Base-by-base conservation (phyloP, 2,888 invertebrate species). In the Pheosia tremula region DNA sequence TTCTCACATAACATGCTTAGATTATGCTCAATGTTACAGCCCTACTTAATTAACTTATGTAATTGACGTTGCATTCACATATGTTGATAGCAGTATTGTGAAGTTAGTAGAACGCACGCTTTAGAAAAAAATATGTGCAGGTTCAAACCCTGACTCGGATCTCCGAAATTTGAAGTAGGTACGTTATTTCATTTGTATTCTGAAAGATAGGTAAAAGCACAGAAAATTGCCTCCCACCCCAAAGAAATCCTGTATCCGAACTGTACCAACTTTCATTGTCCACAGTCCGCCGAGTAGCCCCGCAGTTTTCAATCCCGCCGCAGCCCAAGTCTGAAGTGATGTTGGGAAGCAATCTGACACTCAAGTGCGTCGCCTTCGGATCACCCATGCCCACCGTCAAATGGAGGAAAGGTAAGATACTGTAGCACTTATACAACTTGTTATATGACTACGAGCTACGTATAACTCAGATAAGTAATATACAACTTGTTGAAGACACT, bases 381-480 rank as follows among this genome's bases (percentile, higher is more conserved):
- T 98, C 99, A 0, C 99, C 99, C 6, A 99, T 99, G 99, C 99
- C 99, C 1, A 97, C 96, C 78, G 99, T 99, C 60, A 98, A 98
- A 90, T 98, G 98, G 98, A 96, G 97, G 74, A 97, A 97, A 93
- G 97, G 95, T 95, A 66, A 62, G 59, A 36, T 4, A 53, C 11
- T n/a, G 5, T 41, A 8, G 10, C 47, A n/a, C 47, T 11, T 47
- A 9, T 9, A 6, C 8, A 13, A 8, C 50, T 50, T 50, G 50
- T 50, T 4, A 47, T n/a, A 47, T n/a, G 47, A n/a, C 47, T 47
- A 47, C n/a, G n/a, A 47, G n/a, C n/a, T 47, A n/a, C 3, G 9
- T 6, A 47, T 5, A 5, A 4, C 47, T n/a, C 9, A n/a, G 47
- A 47, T 11, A 47, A n/a, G 5, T 47, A 5, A 4, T 47, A 47